phyloP scores from a whole-genome alignment of 2,888 invertebrate genomes.

The Drosophila siamana region DNA sequence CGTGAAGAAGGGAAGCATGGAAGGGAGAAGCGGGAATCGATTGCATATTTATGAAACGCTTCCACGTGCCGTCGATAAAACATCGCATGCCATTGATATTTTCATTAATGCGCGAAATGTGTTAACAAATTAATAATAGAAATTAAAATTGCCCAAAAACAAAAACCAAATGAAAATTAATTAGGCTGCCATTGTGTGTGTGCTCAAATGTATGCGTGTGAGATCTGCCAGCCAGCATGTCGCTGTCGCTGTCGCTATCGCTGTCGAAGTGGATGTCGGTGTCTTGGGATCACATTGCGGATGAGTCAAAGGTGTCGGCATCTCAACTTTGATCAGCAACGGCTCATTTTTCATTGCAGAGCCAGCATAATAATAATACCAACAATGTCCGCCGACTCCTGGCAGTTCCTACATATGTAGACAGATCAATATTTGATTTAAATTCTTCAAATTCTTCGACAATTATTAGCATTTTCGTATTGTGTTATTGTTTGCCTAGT shows the following conservation, averaged over 20 bases:
- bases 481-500: slow-evolving; percentile 32
- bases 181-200: slow-evolving; percentile 56
- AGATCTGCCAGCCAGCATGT: slow-evolving; percentile 66
- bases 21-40: slow-evolving; percentile 5
- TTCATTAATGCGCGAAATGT: slow-evolving; percentile 63
- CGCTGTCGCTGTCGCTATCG: too few species aligned
- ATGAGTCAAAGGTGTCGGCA: slow-evolving; percentile 65
- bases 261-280: too few species aligned
- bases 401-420: slow-evolving; percentile 18
- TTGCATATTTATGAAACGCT: slow-evolving; percentile 72
- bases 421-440: slow-evolving; percentile 44
- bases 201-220: neutral
- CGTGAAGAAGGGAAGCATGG: neutral
- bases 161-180: slow-evolving; percentile 64
- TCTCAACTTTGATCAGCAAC: slow-evolving; percentile 55
- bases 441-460: slow-evolving; percentile 37
- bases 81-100: slow-evolving; percentile 26
- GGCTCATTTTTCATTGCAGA: neutral
- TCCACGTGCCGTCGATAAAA: slow-evolving; percentile 68
- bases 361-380: slow-evolving; percentile 1
- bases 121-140: slow-evolving; percentile 71
- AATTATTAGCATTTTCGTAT: slow-evolving; percentile 39
- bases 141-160: slow-evolving; percentile 47
- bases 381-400: slow-evolving; percentile 10
- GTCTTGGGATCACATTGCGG: neutral